Conservation (phyloP, 2,888 invertebrate species). For the Mactromeris polynyma region DNA sequence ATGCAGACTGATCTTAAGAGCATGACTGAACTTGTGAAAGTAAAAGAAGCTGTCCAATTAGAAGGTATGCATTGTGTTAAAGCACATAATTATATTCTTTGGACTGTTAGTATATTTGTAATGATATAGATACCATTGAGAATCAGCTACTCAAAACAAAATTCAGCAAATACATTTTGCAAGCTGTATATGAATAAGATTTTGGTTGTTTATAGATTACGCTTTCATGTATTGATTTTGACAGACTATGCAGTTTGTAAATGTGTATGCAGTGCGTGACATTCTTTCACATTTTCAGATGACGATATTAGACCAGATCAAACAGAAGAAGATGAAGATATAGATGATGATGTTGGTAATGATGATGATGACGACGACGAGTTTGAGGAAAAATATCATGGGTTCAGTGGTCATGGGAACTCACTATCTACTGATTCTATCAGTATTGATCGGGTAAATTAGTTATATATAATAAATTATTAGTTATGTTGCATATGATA, state of each 20-base stretch:
- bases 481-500: no score
- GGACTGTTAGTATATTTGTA: no score
- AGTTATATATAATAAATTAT: no score
- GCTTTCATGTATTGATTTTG: no score
- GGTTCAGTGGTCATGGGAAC: conserved; percentile 21
- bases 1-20: conserved; percentile 12
- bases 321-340: conserved; percentile 59
- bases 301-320: conserved; percentile 66
- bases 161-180: no score
- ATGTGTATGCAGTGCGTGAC: no score
- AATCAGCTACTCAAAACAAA: no score
- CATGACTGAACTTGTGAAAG: conserved; percentile 7
- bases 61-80: conserved; percentile 23
- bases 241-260: no score
- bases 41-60: conserved; percentile 21
- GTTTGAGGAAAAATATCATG: conserved; percentile 41
- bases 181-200: no score
- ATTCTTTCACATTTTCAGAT: conserved; percentile 2
- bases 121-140: no score
- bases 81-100: no score
- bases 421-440: conserved; percentile 57
- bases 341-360: conserved; percentile 13
- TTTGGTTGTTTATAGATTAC: no score
- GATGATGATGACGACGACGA: conserved; percentile 52
- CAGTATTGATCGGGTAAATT: conserved; percentile 59